These are phyloP conservation scores for Porites lutea DNA, from an alignment of 64 coral and sea anemone genomes.

Conservation along the genomic window DNA sequence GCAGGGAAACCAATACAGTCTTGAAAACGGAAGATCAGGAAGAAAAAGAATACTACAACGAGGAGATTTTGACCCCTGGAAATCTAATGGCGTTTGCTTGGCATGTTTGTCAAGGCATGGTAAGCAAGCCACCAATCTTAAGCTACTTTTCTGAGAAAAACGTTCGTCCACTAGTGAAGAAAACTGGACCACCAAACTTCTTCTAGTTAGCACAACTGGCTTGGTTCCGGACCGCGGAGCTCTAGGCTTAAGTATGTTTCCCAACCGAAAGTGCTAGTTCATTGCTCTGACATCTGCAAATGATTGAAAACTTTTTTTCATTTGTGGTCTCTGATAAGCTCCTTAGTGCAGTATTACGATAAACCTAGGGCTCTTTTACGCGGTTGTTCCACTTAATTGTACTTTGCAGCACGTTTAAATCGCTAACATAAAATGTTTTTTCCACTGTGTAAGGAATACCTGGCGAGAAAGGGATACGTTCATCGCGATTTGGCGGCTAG, in stretches of 20 bases:
- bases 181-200: not conserved
- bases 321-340: no score
- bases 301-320: no score
- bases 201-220: no score
- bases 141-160: not conserved
- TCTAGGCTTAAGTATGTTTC: no score
- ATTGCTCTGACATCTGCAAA: no score
- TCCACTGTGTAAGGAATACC: constrained; percentile 50
- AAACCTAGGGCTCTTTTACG: no score
- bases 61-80: constrained; percentile 53
- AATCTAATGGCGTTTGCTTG: constrained; percentile 77
- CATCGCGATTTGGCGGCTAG: constrained; percentile 67
- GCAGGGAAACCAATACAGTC: not conserved
- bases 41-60: not conserved
- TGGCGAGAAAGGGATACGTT: constrained; percentile 56
- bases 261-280: no score
- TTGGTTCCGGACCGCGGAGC: no score
- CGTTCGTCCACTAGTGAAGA: not conserved
- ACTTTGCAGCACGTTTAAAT: not conserved
- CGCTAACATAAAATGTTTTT: not conserved
- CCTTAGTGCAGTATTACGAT: no score
- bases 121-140: not conserved
- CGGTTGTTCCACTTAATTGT: not conserved
- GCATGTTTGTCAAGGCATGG: constrained; percentile 73
- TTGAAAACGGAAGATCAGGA: not conserved